Conservation (phyloP, 2,888 invertebrate species). For the Oscheius sp. region DNA sequence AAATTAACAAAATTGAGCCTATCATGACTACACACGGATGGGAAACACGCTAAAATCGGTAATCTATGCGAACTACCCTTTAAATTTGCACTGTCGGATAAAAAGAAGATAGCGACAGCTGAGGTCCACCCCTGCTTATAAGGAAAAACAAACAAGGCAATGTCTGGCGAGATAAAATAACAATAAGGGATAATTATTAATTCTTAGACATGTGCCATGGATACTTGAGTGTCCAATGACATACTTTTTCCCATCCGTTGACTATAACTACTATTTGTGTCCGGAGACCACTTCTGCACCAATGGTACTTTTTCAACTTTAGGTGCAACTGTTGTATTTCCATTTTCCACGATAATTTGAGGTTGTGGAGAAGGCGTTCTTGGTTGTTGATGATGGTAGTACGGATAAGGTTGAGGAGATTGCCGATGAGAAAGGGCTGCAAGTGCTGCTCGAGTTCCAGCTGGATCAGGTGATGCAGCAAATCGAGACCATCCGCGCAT, state of each 20-base stretch:
- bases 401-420: constrained; percentile 67
- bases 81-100: not conserved
- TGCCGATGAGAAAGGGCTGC: constrained; percentile 59
- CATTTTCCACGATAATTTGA: constrained; percentile 64
- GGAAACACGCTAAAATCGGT: not conserved
- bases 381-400: constrained; percentile 64
- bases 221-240: constrained; percentile 66
- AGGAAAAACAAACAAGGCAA: not conserved
- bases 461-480: constrained; percentile 50
- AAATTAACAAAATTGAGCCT: not conserved
- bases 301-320: constrained; percentile 62
- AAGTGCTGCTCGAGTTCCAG: constrained; percentile 43
- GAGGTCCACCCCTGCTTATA: not conserved
- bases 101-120: not conserved
- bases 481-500: constrained; percentile 61
- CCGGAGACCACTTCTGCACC: constrained; percentile 67
- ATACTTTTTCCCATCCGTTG: constrained; percentile 67
- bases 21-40: constrained; percentile 5
- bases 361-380: constrained; percentile 60
- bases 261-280: constrained; percentile 48
- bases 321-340: constrained; percentile 30
- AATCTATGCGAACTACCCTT: not conserved
- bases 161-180: not conserved
- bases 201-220: constrained; percentile 65
- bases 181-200: too few species aligned